Evolutionary conservation across 2,888 invertebrate species (phyloP).

Genomic region (Molorchus minor): DNA sequence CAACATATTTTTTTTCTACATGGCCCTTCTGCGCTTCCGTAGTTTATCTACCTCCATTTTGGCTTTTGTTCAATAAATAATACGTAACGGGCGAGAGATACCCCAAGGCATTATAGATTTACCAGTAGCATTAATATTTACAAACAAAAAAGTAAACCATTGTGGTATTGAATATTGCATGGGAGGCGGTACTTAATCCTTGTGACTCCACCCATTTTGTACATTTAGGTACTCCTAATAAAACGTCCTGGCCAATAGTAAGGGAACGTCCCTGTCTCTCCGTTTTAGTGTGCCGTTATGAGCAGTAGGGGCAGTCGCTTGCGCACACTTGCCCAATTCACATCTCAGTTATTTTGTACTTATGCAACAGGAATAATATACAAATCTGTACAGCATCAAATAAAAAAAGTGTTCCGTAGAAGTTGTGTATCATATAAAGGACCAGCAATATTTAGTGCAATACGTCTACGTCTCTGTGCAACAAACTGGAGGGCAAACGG

Average conservation of each 20-base stretch:
- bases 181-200: conserved; percentile 10
- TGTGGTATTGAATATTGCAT: conserved; percentile 37
- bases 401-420: not conserved
- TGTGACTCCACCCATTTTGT: conserved; percentile 9
- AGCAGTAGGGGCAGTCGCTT: conserved; percentile 51
- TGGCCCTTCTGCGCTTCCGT: too few relatives aligned
- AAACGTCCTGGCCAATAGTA: conserved; percentile 40
- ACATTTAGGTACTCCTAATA: conserved; percentile 9
- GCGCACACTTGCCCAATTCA: conserved; percentile 46
- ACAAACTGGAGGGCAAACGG: conserved; percentile 31
- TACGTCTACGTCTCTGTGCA: conserved; percentile 21
- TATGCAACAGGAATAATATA: too few relatives aligned
- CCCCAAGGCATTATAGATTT: too few relatives aligned
- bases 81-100: too few relatives aligned
- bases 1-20: too few relatives aligned
- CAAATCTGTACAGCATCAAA: too few relatives aligned
- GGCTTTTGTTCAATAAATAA: too few relatives aligned
- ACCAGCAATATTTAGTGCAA: conserved; percentile 38
- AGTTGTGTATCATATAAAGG: not conserved
- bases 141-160: conserved; percentile 30
- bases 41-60: too few relatives aligned
- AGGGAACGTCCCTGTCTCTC: conserved; percentile 36
- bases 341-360: conserved; percentile 1
- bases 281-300: conserved; percentile 42
- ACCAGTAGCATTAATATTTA: not conserved